These are phyloP conservation scores for Odocoileus hemionus DNA, from an alignment of 2,113 vertebrate genomes.

Conservation along the genomic window DNA sequence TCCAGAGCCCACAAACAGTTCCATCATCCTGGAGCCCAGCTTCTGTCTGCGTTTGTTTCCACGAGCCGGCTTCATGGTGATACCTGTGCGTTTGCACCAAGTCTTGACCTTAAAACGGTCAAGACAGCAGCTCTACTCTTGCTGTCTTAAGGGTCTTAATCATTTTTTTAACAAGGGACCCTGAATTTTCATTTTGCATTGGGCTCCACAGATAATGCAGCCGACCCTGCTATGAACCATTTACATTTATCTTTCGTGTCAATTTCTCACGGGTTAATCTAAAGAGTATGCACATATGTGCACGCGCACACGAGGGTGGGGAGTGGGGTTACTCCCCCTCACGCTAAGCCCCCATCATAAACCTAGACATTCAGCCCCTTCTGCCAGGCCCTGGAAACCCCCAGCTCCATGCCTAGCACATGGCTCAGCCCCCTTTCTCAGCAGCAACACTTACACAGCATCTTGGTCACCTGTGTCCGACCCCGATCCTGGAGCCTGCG, in stretches of 20 bases:
- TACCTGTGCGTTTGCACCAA: too few species aligned
- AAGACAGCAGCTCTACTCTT: background rate
- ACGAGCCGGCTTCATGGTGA: background rate
- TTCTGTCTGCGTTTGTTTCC: background rate
- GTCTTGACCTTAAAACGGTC: background rate
- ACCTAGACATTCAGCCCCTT: background rate
- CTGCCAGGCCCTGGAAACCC: background rate
- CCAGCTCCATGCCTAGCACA: background rate
- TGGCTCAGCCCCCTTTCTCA: background rate
- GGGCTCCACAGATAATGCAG: background rate
- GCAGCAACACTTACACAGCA: conserved; percentile 90
- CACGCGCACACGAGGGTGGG: too few species aligned
- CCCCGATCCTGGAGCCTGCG: conserved; percentile 76
- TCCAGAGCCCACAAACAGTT: background rate
- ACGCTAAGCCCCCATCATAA: too few species aligned
- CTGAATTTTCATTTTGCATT: background rate
- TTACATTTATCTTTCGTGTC: background rate
- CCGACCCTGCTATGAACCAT: background rate
- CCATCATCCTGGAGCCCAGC: background rate
- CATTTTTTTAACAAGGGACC: background rate
- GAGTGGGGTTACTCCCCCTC: too few species aligned
- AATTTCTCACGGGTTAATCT: background rate
- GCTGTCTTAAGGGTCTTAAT: background rate
- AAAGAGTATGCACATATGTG: background rate
- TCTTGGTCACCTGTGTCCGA: conserved; percentile 92